Conservation (phyloP, 2,888 invertebrate genomes). For the Chesias legatella region DNA sequence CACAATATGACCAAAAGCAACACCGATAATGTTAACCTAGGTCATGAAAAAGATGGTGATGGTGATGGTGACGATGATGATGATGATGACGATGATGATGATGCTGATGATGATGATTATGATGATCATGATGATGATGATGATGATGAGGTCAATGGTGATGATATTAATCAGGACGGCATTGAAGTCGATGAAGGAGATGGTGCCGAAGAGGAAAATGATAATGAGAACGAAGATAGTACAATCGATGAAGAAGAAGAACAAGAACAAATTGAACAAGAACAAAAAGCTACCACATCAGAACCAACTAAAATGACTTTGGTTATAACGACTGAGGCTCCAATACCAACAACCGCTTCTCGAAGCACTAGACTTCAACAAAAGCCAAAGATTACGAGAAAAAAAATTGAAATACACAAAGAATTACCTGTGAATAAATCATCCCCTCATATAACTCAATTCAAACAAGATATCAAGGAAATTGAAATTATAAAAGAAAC, state of each 20-base stretch:
- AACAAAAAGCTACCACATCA: slow-evolving; percentile 42
- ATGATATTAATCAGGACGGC: slow-evolving; percentile 33
- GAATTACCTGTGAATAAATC: slow-evolving; percentile 59
- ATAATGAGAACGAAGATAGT: slow-evolving; percentile 33
- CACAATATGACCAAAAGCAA: too few species aligned
- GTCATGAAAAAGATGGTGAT: too few species aligned
- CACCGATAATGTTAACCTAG: too few species aligned
- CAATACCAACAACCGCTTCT: slow-evolving; percentile 46
- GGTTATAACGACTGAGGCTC: slow-evolving; percentile 54
- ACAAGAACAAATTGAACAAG: slow-evolving; percentile 25
- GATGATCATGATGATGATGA: slow-evolving; percentile 32
- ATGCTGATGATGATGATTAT: slow-evolving; percentile 24
- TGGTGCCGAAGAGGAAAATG: slow-evolving; percentile 25
- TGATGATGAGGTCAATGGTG: slow-evolving; percentile 33
- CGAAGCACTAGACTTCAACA: slow-evolving; percentile 35
- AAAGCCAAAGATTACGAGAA: slow-evolving; percentile 55
- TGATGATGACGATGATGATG: slow-evolving; percentile 28
- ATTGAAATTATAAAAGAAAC: slow-evolving; percentile 67
- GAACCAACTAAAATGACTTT: slow-evolving; percentile 58
- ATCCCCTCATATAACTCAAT: slow-evolving; percentile 58
- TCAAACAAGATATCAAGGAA: slow-evolving; percentile 68
- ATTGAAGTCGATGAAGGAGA: slow-evolving; percentile 30
- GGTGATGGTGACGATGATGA: too few species aligned
- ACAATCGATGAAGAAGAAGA: slow-evolving; percentile 32
- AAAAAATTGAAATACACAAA: slow-evolving; percentile 67